Base-by-base conservation (phyloP, 1,140 invertebrate genomes). In the Grapholita molesta region DNA sequence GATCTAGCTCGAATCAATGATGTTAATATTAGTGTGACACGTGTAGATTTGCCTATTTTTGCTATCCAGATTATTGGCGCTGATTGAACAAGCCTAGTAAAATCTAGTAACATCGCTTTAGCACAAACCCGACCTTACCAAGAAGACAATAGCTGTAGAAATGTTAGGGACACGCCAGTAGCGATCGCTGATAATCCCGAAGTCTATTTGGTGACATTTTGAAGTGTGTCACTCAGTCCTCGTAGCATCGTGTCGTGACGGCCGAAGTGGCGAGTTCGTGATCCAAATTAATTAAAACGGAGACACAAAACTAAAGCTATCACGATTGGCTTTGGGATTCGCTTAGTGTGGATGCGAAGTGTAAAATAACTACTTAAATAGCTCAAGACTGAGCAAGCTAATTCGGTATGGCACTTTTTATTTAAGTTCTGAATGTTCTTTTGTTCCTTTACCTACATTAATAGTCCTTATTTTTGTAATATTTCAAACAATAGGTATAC, bases 281-380 rank as follows among this genome's bases (percentile, higher is more conserved):
- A 88, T 89, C 86, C 87, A 89, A 90, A 91, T 91, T 91, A 91
- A 91, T 91, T 91, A 91, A 91, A 90, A 88, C 88, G 75, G 79
- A 90, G 83, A 88, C 86, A 87, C 84, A 91, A 89, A 88, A 87
- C 84, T 85, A 77, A 82, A 85, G 82, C 80, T 86, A 91, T 89
- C 89, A 89, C 86, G 89, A 91, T 89, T 85, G 79, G 69, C 73
- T 83, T 83, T 78, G 76, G 66, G 78, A 73, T 79, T 72, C 70
- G 71, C 66, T 74, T 87, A 83, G 71, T 74, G 68, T 86, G 87
- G 89, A 88, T 85, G 76, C 70, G 78, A 67, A n/a, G 38, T 66
- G 76, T 61, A 25, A 30, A 28, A 15, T 61, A 2, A 7, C 21
- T 21, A 48, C 21, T 48, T 38, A 38, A 38, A 38, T 38, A 38